Percentiles rank a stretch among this genome's conserved stretches.
Conservation (phyloP, 2,113 vertebrate genomes). For the Platysteira castanea region DNA sequence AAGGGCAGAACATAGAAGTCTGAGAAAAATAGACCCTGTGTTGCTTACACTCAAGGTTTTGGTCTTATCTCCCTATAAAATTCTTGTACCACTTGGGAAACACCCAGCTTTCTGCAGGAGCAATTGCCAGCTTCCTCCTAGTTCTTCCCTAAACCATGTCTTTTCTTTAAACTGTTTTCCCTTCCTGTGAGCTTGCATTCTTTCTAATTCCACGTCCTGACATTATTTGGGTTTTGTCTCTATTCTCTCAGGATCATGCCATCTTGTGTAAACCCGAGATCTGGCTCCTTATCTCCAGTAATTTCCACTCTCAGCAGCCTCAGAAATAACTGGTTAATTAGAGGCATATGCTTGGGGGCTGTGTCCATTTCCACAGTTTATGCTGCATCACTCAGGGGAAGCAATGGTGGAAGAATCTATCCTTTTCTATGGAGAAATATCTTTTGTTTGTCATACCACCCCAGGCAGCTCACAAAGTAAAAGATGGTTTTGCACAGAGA, state of each 20-base stretch:
- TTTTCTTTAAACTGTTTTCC: not conserved
- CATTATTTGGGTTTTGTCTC: not conserved
- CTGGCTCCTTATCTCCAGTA: not conserved
- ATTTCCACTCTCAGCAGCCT: slow-evolving; percentile 4
- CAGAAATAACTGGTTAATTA: slow-evolving; percentile 15
- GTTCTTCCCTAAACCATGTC: not conserved
- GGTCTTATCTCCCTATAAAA: not conserved
- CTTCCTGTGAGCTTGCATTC: not conserved
- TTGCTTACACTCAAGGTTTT: not conserved
- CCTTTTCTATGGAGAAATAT: not conserved
- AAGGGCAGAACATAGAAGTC: not conserved
- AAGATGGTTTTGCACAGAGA: not conserved
- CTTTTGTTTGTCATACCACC: not conserved
- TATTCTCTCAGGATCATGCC: not conserved
- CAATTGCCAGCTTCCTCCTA: not conserved
- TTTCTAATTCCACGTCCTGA: not conserved
- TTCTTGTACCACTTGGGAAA: not conserved
- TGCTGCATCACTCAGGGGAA: not conserved
- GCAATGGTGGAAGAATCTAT: not conserved
- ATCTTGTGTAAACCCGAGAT: not conserved
- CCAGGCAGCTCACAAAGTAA: not conserved
- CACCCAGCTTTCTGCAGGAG: not conserved
- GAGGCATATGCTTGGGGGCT: not conserved
- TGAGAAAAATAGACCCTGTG: not conserved
- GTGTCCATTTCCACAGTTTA: not conserved